phyloP scores from a whole-genome alignment of 1,140 invertebrate genomes.

The Drosophila leontia region DNA sequence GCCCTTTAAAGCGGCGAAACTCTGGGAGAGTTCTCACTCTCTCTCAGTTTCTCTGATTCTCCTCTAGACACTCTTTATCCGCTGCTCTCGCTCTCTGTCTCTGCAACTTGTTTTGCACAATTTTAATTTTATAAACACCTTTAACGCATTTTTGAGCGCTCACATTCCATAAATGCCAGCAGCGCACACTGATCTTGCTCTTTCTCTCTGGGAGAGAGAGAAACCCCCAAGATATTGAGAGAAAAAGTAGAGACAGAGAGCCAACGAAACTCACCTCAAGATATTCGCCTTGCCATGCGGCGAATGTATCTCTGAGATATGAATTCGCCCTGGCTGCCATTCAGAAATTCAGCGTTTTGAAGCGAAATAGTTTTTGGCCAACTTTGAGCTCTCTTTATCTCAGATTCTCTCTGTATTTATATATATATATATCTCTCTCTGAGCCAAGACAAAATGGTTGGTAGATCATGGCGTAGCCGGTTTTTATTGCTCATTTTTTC shows the following conservation, averaged over 20 bases:
- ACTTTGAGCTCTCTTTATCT: constrained; percentile 22
- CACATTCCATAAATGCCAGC: constrained; percentile 80
- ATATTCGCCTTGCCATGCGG: constrained; percentile 29
- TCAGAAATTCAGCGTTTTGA: constrained; percentile 67
- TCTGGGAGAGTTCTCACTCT: constrained; percentile 8
- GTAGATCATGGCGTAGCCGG: constrained; percentile 79
- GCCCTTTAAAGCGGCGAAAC: constrained; percentile 27
- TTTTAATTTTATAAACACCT: constrained; percentile 84
- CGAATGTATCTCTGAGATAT: constrained; percentile 38
- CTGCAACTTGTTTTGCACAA: constrained; percentile 83
- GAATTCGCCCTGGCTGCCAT: constrained; percentile 46
- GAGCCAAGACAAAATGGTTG: constrained; percentile 77
- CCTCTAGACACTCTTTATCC: not conserved
- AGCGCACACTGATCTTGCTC: not conserved
- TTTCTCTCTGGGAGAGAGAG: not conserved
- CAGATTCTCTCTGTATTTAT: not conserved
- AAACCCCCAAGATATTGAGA: constrained; percentile 10
- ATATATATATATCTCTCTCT: not conserved
- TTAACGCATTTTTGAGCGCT: constrained; percentile 83
- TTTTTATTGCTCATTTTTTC: constrained; percentile 51
- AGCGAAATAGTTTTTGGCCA: constrained; percentile 39
- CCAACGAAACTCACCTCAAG: constrained; percentile 61
- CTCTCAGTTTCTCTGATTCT: constrained; percentile 6
- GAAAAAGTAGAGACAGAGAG: constrained; percentile 8
- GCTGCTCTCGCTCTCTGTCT: constrained; percentile 10